A percentile compares a stretch with the other conserved stretches of the same genome.
Conservation (phyloP, 1,140 invertebrate genomes). For the Stegodyphus mimosarum region DNA sequence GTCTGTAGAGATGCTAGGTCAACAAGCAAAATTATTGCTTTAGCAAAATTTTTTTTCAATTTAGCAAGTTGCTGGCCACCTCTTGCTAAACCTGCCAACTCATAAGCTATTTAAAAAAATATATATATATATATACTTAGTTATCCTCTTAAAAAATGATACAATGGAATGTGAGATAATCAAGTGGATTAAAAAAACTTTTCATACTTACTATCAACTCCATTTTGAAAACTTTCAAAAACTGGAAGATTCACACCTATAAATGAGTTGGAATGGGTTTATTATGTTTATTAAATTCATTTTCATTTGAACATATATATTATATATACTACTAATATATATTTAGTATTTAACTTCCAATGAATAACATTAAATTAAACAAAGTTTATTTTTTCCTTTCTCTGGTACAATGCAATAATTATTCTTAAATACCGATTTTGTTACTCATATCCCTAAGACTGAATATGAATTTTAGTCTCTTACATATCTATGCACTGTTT, state of each 20-base stretch:
- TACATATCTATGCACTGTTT: too few relatives aligned
- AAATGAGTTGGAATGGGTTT: too few relatives aligned
- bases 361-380: too few relatives aligned
- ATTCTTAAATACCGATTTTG: too few relatives aligned
- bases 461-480: too few relatives aligned
- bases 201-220: conserved; percentile 78
- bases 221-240: conserved; percentile 96
- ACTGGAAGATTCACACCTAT: conserved; percentile 91
- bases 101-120: conserved; percentile 73
- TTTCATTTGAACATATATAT: too few relatives aligned
- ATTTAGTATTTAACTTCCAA: too few relatives aligned
- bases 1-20: conserved; percentile 96
- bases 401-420: too few relatives aligned
- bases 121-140: neutral
- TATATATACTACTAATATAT: too few relatives aligned
- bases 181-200: conserved; percentile 12
- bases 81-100: conserved; percentile 90
- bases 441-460: too few relatives aligned
- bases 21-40: conserved; percentile 89
- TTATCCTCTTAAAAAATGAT: conserved; percentile 2
- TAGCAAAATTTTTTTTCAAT: conserved; percentile 94
- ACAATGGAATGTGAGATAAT: conserved; percentile 13
- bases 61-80: conserved; percentile 95
- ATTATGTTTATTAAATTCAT: too few relatives aligned
- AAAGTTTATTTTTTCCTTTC: too few relatives aligned